Evolutionary conservation across 2,888 invertebrate species (phyloP), one percentile per base, ranked within the genome.

Genomic region (Pteria penguin): DNA sequence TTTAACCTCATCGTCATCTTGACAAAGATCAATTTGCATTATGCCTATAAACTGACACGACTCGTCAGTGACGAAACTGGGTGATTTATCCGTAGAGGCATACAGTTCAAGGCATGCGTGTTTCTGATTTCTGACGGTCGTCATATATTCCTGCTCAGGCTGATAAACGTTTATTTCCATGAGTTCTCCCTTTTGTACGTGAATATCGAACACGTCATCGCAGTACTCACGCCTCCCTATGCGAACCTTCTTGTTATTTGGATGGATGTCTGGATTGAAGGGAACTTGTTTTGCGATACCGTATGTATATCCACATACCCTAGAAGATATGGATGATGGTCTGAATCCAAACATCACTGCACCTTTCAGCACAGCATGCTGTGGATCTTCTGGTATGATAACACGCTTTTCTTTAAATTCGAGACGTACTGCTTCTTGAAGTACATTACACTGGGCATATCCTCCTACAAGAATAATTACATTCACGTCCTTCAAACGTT

Each of bases 261-360:
- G 76, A 27, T 80, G 70, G 8, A 55, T 31, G 18, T 54, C 60
- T 14, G 62, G 52, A n/a, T 70, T 72, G 58, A 75, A 80, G 36
- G 70, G 70, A 8, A 58, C 67, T 4, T 72, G 66, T 14, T 58
- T 62, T 36, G 75, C 62, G 2, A 82, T 65, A 1, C 82, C 82
- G 52, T 82, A 82, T 18, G 82, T 78, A n/a, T 57, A 70, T 1
- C 79, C 76, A 3, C 71, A 66, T 26, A 73, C 73, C 18, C 82
- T 71, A 11, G 74, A 72, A 8, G 68, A 62, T 29, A 82, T 81
- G 1, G 73, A 62, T 31, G 72, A 31, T 54, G 76, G 69, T 24
- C 76, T 57, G n/a, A 78, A 75, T n/a, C 82, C 82, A 63, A 76
- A 81, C 57, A 81, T 75, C 4, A 82, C 82, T 4, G 82, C 82